Base-by-base conservation (phyloP, 2,888 invertebrate species). In the Toxonevra muliebris region DNA sequence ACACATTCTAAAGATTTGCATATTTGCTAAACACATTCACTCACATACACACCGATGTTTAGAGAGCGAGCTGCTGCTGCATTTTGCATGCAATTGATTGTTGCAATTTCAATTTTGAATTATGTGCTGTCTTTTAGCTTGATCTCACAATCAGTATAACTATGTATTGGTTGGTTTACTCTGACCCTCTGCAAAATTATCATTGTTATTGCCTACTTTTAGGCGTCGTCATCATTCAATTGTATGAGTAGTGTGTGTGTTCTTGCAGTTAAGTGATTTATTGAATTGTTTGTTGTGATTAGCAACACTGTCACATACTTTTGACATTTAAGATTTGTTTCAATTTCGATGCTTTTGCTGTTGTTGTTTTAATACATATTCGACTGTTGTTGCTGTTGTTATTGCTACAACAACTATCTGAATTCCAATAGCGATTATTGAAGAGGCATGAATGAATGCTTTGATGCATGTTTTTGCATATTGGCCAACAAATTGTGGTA, bases 21-120 rank as follows among this genome's bases (percentile, higher is more conserved):
- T 30, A 53, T 45, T 45, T 55, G 60, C 57, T 15, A 43, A 43
- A 5, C 42, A 10, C 45, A 60, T 41, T 1, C 10, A 30, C 40
- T 48, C 42, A 50, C 62, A 58, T 15, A 50, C 15, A 17, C 41
- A 43, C 20, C 13, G 13, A 3, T 52, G 8, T 52, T 10, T 15
- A 53, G 62, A 43, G 9, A 41, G 42, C 20, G 19, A 48, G 12
- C 43, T 45, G 15, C 13, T 69, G 72, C 61, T 75, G 71, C 77
- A 76, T 76, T 77, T 75, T 75, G 79, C 77, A 76, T 80, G 80
- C 79, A 81, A 82, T 82, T 81, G 81, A 81, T 81, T 80, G 80
- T 79, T 77, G 81, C 81, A 77, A 82, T 81, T 77, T 75, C 80
- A 67, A 82, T 81, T 81, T 81, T 80, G 81, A 82, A 80, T 82